Percentiles rank a stretch among this genome's conserved stretches.
Conservation (phyloP, 2,113 vertebrate species). For the Phalacrocorax carbo region DNA sequence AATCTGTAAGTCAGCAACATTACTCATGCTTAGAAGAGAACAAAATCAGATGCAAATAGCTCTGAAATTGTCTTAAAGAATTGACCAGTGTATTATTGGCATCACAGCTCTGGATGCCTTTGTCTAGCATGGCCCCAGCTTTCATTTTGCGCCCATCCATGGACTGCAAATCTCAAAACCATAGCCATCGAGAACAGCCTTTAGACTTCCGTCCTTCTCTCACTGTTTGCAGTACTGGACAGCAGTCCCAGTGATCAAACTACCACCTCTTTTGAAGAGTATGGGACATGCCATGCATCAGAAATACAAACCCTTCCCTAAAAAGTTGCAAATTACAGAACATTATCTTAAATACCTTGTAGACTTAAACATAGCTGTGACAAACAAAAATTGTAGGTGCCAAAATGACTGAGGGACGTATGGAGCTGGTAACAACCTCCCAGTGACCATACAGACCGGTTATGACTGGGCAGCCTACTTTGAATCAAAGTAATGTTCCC, state of each 20-base stretch:
- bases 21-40: neutral
- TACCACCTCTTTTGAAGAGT: neutral
- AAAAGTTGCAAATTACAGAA: neutral
- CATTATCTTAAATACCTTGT: neutral
- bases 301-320: neutral
- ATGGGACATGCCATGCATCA: neutral
- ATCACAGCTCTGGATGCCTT: neutral
- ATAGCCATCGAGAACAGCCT: neutral
- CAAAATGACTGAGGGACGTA: neutral
- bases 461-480: neutral
- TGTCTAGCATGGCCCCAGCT: neutral
- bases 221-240: neutral
- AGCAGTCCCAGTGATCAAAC: neutral
- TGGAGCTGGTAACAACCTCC: neutral
- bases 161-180: neutral
- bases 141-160: neutral
- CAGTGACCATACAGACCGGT: neutral
- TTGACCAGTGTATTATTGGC: accelerated
- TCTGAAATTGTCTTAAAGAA: neutral
- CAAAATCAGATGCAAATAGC: neutral
- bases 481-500: neutral
- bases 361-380: neutral
- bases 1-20: neutral
- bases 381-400: neutral
- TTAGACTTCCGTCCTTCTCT: neutral